Percentiles rank a stretch among this genome's conserved stretches.
Evolutionary conservation across 2,797 vertebrate species (phyloP).

Genomic region (Hapalemur alaotrensis): DNA sequence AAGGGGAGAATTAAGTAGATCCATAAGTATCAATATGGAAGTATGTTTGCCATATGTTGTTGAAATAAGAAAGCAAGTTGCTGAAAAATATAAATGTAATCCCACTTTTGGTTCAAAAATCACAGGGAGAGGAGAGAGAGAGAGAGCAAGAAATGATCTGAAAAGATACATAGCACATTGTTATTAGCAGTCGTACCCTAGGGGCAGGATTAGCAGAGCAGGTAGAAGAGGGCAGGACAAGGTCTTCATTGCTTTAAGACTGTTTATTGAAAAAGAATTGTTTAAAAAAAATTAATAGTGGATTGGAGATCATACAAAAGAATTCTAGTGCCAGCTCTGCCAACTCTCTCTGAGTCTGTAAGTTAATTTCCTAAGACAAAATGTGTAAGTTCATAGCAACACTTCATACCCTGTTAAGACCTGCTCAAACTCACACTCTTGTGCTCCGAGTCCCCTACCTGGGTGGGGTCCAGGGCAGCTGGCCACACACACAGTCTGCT

Average conservation of each 20-base stretch:
- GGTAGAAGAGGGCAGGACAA: background rate
- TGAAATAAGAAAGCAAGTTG: background rate
- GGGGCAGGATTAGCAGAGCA: background rate
- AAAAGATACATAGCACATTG: background rate
- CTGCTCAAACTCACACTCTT: background rate
- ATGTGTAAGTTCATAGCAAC: background rate
- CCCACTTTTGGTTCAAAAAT: background rate
- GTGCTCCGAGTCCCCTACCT: accelerated
- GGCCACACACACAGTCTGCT: background rate
- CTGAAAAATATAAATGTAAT: background rate
- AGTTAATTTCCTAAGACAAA: background rate
- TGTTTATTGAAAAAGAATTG: background rate
- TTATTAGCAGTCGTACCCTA: background rate
- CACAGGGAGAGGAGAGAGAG: too few relatives aligned
- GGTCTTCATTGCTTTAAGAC: background rate
- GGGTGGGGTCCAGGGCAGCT: background rate
- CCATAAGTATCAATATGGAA: background rate
- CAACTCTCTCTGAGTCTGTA: background rate
- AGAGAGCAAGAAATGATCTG: background rate
- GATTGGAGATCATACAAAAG: background rate
- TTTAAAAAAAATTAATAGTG: background rate
- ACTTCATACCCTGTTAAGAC: background rate
- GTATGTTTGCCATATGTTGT: background rate
- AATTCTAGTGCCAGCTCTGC: background rate
- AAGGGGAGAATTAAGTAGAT: background rate